Evolutionary conservation across 1,140 invertebrate genomes (phyloP).

Genomic region (Protaetia brevitarsis): DNA sequence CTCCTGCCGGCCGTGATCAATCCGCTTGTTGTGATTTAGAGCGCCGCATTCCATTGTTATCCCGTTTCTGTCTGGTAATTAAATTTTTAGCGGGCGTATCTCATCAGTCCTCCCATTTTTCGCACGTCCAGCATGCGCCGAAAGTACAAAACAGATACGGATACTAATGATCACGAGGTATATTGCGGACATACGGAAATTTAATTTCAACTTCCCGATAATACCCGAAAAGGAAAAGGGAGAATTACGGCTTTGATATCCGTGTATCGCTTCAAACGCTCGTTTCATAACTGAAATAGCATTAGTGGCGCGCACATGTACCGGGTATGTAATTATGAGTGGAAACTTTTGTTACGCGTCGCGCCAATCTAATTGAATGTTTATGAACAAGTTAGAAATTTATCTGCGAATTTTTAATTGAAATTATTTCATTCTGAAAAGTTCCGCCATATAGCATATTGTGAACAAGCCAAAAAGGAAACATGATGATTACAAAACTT

Average conservation of each 20-base stretch:
- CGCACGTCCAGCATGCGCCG: background rate
- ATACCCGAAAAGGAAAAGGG: background rate
- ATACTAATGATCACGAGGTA: slow-evolving; percentile 3
- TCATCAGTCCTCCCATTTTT: slow-evolving; percentile 8
- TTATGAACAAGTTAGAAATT: too few species aligned
- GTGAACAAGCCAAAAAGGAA: too few species aligned
- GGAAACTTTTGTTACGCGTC: too few species aligned
- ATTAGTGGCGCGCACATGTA: too few species aligned
- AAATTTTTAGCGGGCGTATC: slow-evolving; percentile 10
- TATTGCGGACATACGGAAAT: background rate
- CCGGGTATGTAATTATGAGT: too few species aligned
- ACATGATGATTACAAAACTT: too few species aligned
- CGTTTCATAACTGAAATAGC: too few species aligned
- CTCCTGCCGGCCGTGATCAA: background rate
- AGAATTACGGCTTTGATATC: background rate
- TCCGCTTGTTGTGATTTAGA: background rate
- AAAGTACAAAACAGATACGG: slow-evolving; percentile 4
- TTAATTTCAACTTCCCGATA: slow-evolving; percentile 14
- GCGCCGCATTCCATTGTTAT: background rate
- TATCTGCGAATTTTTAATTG: too few species aligned
- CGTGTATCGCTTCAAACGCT: too few species aligned
- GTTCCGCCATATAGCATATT: too few species aligned
- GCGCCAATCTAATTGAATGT: too few species aligned
- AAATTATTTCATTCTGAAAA: too few species aligned
- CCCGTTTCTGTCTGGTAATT: background rate